Percentiles rank a stretch among this genome's conserved stretches.
These are phyloP conservation scores for Lates japonicus DNA, from an alignment of 2,797 vertebrate genomes.

Conservation along the genomic window DNA sequence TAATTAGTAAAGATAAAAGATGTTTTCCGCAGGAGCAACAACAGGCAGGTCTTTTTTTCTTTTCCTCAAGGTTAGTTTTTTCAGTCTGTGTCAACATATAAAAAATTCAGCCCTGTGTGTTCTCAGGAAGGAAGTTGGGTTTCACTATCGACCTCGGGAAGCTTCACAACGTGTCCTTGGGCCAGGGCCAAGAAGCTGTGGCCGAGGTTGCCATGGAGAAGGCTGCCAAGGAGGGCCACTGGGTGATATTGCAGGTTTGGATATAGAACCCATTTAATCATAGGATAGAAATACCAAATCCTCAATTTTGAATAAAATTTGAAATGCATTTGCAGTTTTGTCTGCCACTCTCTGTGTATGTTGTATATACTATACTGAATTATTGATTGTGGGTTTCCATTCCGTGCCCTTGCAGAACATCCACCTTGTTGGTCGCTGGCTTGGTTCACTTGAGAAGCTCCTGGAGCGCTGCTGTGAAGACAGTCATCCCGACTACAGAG, in stretches of 20 bases:
- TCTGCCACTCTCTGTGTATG: background rate
- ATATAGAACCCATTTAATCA: background rate
- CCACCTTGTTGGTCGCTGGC: constrained; percentile 90
- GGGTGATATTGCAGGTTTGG: constrained; percentile 91
- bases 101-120: constrained; percentile 8
- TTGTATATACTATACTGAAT: background rate
- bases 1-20: background rate
- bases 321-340: background rate
- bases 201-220: constrained; percentile 90
- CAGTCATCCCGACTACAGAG: constrained; percentile 84
- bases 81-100: background rate
- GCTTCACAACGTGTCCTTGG: constrained; percentile 88
- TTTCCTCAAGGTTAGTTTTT: background rate
- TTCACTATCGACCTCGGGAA: constrained; percentile 92
- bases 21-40: background rate
- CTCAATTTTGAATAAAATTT: background rate
- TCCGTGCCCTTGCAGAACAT: constrained; percentile 86
- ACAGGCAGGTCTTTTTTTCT: background rate
- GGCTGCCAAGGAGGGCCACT: constrained; percentile 92
- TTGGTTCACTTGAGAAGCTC: constrained; percentile 88
- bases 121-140: constrained; percentile 86
- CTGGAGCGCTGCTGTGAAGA: constrained; percentile 83
- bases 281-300: background rate
- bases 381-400: background rate
- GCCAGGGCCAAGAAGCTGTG: constrained; percentile 91